Conservation (phyloP, 1,140 invertebrate genomes). For the Dreissena rostriformis region DNA sequence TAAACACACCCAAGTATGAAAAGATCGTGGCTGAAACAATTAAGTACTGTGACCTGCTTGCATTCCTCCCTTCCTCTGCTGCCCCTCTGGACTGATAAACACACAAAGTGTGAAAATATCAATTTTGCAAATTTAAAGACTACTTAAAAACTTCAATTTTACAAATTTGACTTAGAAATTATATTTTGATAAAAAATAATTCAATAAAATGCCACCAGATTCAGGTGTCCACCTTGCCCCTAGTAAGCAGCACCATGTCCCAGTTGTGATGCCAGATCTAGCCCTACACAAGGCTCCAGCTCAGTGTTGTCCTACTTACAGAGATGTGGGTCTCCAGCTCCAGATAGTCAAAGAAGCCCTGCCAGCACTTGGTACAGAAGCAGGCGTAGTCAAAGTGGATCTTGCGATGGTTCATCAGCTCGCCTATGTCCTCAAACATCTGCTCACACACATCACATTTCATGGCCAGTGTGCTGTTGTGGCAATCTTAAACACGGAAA, state of each 20-base stretch:
- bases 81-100: no score
- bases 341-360: slow-evolving; percentile 54
- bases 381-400: slow-evolving; percentile 55
- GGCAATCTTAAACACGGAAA: slow-evolving; percentile 15
- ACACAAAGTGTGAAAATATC: no score
- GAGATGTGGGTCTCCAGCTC: slow-evolving; percentile 45
- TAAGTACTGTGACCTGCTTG: no score
- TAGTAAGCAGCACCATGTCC: no score
- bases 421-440: slow-evolving; percentile 29
- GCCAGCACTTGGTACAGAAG: slow-evolving; percentile 56
- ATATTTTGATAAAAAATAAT: neutral
- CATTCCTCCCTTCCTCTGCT: no score
- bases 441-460: slow-evolving; percentile 56
- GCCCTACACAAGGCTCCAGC: no score
- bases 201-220: no score
- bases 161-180: neutral
- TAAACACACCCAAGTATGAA: no score
- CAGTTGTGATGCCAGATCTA: no score
- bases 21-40: no score
- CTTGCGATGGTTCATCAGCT: slow-evolving; percentile 51
- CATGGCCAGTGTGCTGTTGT: slow-evolving; percentile 44
- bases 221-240: no score
- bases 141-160: neutral
- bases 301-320: neutral
- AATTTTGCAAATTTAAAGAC: no score